Conservation (phyloP, 2,888 invertebrate species). For the Macrophya annulata region DNA sequence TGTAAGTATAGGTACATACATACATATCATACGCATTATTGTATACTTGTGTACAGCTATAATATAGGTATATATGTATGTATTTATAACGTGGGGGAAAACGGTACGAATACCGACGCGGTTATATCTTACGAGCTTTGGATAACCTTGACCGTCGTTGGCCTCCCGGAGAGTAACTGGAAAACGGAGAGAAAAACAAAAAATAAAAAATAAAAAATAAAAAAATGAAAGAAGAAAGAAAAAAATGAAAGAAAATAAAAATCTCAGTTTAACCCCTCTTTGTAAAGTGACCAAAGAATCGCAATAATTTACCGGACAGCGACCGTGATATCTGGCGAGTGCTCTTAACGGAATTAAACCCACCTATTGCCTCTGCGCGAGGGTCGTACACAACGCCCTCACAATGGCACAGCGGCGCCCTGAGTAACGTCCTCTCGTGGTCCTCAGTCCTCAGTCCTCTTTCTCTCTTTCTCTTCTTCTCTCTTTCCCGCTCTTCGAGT, state of each 20-base stretch:
- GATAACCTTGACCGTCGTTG: conserved; percentile 26
- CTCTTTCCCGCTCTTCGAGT: conserved; percentile 6
- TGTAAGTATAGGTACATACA: background rate
- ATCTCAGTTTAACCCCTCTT: conserved; percentile 50
- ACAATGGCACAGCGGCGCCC: conserved; percentile 49
- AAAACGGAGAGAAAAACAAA: background rate
- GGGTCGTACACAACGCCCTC: conserved; percentile 54
- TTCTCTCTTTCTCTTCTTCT: background rate
- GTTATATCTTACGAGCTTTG: background rate
- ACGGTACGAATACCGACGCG: background rate
- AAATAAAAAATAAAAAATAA: conserved; percentile 18
- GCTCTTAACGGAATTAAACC: conserved; percentile 69
- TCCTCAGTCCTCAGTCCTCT: conserved; percentile 39
- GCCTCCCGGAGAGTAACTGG: background rate
- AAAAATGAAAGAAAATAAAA: conserved; percentile 37
- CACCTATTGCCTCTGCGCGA: conserved; percentile 52
- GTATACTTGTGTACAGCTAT: background rate
- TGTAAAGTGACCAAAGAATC: conserved; percentile 54
- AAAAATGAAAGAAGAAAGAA: background rate
- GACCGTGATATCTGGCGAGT: conserved; percentile 60
- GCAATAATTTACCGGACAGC: conserved; percentile 46
- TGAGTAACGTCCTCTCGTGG: conserved; percentile 53
- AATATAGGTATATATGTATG: background rate
- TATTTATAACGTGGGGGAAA: background rate
- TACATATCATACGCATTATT: background rate